Conservation (phyloP, 2,113 vertebrate species). For the Cyrtonyx montezumae region DNA sequence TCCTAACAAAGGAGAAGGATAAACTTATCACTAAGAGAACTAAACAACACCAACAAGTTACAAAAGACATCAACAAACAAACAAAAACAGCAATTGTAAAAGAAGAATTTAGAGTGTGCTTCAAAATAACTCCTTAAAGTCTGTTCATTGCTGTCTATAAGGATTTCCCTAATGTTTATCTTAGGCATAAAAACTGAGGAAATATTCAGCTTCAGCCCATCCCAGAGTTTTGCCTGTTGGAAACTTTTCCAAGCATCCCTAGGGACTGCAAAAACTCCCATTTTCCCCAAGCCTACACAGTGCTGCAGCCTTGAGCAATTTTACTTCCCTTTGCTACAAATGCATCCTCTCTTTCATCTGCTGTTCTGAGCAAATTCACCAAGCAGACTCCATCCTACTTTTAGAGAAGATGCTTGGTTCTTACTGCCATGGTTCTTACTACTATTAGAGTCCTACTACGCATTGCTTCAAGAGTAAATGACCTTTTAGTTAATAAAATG, state of each 20-base stretch:
- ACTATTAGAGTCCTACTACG: not conserved
- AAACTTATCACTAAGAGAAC: not conserved
- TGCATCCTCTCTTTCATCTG: not conserved
- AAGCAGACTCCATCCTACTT: not conserved
- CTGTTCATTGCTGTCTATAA: not conserved
- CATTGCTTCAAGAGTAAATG: not conserved
- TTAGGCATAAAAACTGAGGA: not conserved
- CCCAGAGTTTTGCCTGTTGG: not conserved
- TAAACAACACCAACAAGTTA: not conserved
- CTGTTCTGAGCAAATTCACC: not conserved
- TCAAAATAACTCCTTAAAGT: not conserved
- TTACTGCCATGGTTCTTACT: not conserved
- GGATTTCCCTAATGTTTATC: not conserved
- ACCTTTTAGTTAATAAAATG: not conserved
- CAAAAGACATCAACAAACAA: not conserved
- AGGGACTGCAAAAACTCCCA: not conserved
- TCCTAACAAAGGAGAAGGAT: not conserved
- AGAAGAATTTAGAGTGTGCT: not conserved
- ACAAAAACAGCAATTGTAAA: not conserved
- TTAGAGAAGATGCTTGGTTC: not conserved
- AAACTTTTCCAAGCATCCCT: not conserved
- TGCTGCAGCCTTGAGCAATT: constrained; percentile 49
- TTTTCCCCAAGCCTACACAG: constrained; percentile 35
- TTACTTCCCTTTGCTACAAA: constrained; percentile 4
- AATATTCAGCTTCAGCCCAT: not conserved